Percentiles rank a stretch among this genome's conserved stretches.
phyloP scores from a whole-genome alignment of 2,888 invertebrate genomes.

The Heliconius sara region DNA sequence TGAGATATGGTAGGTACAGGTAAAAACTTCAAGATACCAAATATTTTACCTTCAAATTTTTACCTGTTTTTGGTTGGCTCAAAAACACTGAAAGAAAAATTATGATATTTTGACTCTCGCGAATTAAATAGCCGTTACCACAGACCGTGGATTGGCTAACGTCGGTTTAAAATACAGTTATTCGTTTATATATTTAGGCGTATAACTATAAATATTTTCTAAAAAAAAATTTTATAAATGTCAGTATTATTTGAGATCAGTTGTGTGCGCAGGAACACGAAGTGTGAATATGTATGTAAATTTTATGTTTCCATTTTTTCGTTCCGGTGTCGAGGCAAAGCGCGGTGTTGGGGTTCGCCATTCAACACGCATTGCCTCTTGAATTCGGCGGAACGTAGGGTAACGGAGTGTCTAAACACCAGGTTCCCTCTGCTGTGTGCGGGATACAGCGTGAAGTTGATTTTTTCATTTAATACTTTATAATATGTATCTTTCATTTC shows the following conservation, averaged over 20 bases:
- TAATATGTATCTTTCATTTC: not conserved
- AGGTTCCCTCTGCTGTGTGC: too few species aligned
- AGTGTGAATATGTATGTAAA: too few species aligned
- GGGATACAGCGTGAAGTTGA: too few species aligned
- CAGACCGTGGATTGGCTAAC: not conserved
- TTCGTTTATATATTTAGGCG: not conserved
- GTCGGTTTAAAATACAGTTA: not conserved
- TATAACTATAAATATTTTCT: not conserved
- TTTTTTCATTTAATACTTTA: too few species aligned
- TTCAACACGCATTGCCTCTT: too few species aligned
- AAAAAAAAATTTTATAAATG: not conserved
- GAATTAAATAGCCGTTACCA: not conserved
- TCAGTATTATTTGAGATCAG: not conserved
- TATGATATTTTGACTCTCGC: not conserved
- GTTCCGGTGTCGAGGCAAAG: too few species aligned
- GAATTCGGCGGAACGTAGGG: too few species aligned
- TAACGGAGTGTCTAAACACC: too few species aligned
- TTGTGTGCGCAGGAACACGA: too few species aligned
- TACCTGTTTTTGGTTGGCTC: conserved; percentile 7
- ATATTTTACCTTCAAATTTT: not conserved
- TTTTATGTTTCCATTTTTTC: too few species aligned
- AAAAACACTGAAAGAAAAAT: not conserved
- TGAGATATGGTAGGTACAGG: not conserved
- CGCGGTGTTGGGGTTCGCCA: too few species aligned
- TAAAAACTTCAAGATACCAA: not conserved